Evolutionary conservation across 2,797 vertebrate genomes (phyloP).

Genomic region (Petrocephalus sullivani): DNA sequence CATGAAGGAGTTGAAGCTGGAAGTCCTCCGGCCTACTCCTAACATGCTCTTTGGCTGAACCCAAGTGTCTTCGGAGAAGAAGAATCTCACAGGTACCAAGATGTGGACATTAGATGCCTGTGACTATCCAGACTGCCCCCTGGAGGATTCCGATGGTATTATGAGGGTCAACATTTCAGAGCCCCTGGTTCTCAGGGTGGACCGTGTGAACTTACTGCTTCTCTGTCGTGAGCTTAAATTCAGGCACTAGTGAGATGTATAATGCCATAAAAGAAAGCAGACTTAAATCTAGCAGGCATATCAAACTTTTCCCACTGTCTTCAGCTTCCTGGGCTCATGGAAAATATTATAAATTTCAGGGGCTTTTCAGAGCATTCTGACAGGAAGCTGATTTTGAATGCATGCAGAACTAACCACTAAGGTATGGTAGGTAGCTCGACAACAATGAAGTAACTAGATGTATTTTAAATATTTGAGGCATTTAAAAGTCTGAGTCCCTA

Average conservation of each 20-base stretch:
- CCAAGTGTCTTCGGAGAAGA: not conserved
- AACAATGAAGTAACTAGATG: not conserved
- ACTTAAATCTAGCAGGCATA: not conserved
- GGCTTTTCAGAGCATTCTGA: not conserved
- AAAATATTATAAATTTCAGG: not conserved
- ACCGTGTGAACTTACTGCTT: not conserved
- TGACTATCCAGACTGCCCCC: not conserved
- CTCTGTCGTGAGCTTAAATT: not conserved
- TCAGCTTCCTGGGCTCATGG: not conserved
- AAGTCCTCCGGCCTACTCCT: not conserved
- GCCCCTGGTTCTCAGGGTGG: not conserved
- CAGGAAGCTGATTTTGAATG: not conserved
- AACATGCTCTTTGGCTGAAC: not conserved
- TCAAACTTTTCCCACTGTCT: not conserved
- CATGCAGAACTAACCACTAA: not conserved
- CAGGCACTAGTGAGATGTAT: not conserved
- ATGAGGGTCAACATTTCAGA: not conserved
- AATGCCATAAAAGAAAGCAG: not conserved
- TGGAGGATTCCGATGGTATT: not conserved
- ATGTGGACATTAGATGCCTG: not conserved
- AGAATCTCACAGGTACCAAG: not conserved
- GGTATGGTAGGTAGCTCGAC: not conserved
- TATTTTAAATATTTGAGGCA: not conserved
- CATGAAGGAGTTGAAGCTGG: not conserved
- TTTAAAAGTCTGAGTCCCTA: not conserved